Percentiles rank a stretch among this genome's conserved stretches.
Evolutionary conservation across 2,797 vertebrate species (phyloP).

Genomic region (Perodicticus potto): DNA sequence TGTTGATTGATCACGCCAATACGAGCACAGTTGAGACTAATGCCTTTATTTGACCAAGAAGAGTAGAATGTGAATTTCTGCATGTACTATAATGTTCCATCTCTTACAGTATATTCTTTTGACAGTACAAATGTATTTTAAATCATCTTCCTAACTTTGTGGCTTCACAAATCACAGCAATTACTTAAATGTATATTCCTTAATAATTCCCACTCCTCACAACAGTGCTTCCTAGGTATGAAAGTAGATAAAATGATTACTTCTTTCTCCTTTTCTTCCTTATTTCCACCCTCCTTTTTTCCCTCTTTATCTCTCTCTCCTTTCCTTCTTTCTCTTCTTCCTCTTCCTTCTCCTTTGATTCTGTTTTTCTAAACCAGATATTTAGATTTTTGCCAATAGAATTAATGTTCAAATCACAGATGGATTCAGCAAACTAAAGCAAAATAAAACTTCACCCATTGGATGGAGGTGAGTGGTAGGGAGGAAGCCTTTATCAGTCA

Average conservation of each 20-base stretch:
- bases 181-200: slow-evolving; percentile 42
- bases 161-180: slow-evolving; percentile 41
- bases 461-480: background rate
- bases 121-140: slow-evolving; percentile 35
- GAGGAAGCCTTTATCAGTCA: background rate
- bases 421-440: background rate
- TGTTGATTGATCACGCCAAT: background rate
- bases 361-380: background rate
- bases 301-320: background rate
- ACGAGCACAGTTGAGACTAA: background rate
- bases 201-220: slow-evolving; percentile 33
- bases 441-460: background rate
- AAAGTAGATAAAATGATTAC: background rate
- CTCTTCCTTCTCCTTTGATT: background rate
- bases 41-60: slow-evolving; percentile 20
- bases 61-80: background rate
- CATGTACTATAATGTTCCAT: background rate
- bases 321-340: background rate
- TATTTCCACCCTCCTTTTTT: background rate
- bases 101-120: background rate
- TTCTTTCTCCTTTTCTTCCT: background rate
- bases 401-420: slow-evolving; percentile 6
- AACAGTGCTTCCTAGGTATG: slow-evolving; percentile 11
- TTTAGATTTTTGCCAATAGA: background rate
- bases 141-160: background rate